Evolutionary conservation across 2,113 vertebrate species (phyloP).

Genomic region (Apus apus): DNA sequence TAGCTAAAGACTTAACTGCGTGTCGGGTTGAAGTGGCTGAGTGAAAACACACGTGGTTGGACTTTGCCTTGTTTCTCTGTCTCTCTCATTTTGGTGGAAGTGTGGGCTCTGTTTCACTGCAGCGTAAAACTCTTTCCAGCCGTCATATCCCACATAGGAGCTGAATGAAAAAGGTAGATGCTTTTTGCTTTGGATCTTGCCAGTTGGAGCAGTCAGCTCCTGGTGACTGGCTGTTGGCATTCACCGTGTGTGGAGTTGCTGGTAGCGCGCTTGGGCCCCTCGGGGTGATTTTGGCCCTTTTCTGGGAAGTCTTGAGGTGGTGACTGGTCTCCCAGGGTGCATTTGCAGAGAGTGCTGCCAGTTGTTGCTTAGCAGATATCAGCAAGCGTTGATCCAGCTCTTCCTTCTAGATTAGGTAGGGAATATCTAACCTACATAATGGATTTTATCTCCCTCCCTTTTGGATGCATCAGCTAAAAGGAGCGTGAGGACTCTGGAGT

Average conservation of each 20-base stretch:
- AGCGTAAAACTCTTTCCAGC: background rate
- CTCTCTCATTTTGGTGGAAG: background rate
- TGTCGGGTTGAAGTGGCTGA: background rate
- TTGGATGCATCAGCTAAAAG: background rate
- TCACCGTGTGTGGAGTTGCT: background rate
- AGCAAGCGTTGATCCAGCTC: background rate
- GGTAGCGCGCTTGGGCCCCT: background rate
- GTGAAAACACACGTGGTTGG: background rate
- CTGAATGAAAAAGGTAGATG: background rate
- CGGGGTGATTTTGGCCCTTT: background rate
- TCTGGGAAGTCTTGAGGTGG: background rate
- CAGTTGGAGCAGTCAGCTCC: background rate
- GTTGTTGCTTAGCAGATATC: background rate
- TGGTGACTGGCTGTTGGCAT: background rate
- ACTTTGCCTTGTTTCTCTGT: background rate
- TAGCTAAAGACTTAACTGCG: background rate
- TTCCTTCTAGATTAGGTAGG: background rate
- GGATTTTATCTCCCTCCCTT: background rate
- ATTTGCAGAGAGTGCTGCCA: background rate
- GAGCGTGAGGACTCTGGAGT: no score
- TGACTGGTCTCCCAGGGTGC: background rate
- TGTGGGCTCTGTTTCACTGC: background rate
- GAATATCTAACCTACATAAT: background rate
- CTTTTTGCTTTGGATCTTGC: background rate
- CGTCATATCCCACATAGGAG: background rate